Evolutionary conservation across 2,797 vertebrate genomes (phyloP), one percentile per base, ranked within the genome.

Genomic region (Iguana delicatissima): DNA sequence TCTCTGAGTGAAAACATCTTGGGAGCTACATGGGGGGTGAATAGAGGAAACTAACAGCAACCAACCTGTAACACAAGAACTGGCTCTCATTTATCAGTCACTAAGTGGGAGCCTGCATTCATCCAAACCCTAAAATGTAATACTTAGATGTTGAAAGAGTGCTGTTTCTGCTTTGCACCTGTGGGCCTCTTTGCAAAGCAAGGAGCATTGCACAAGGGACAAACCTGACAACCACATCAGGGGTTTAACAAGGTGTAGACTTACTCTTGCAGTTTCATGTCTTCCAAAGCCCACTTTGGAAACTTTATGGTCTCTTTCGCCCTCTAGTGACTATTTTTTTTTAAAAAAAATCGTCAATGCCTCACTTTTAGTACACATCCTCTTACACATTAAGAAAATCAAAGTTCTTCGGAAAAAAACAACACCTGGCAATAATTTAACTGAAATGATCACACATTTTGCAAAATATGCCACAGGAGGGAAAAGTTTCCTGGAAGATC

Each of bases 241-340:
- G 24, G 7, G 38, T 73, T n/a, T 72, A 72, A n/a, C 72, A 72
- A 85, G 4, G 4, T 52, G 67, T 2, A 62, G 20, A 35, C 1
- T 42, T 35, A 9, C 0, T 7, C 38, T 35, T 46, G 42, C 4
- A 46, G 42, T 46, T 46, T 46, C 85, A 32, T 81, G n/a, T 29
- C 4, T 46, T 42, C 6, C 3, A 64, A 55, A n/a, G 59, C 42
- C n/a, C 24, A 13, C 1, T 6, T 86, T 80, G 10, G 10, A 22
- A 0, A 52, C 72, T 92, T 76, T 1, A 89, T 10, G 92, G 95
- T 87, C 62, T 92, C 89, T 62, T 13, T 87, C 93, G 29, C 95
- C 95, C 94, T 95, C 96, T 95, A 86, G 91, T 79, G 96, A 80
- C 80, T 18, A 24, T 50, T n/a, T 79, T 38, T 22, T 24, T 4